These are phyloP conservation scores for Monomorium pharaonis DNA, from an alignment of 1,140 invertebrate genomes.

Conservation along the genomic window DNA sequence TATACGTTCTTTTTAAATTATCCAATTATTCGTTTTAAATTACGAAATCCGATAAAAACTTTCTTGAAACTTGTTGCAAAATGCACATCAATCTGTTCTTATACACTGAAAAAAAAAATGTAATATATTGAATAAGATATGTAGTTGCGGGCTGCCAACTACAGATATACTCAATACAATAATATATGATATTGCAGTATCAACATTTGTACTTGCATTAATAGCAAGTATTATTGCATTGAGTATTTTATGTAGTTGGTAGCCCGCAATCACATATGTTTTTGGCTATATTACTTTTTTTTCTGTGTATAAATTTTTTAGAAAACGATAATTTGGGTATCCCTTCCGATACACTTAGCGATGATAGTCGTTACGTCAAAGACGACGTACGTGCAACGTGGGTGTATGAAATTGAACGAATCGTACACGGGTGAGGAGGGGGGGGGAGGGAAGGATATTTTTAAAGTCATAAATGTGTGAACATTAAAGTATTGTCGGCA, in stretches of 20 bases:
- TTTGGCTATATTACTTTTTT: too few species aligned
- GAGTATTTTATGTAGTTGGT: too few species aligned
- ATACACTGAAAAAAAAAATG: too few species aligned
- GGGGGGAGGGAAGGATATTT: too few species aligned
- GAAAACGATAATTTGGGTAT: not conserved
- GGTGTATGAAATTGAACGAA: not conserved
- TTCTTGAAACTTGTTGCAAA: not conserved
- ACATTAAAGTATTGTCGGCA: constrained; percentile 3
- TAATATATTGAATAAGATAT: too few species aligned
- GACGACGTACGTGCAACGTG: not conserved
- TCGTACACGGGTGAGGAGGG: too few species aligned
- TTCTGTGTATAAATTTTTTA: not conserved
- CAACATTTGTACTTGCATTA: too few species aligned
- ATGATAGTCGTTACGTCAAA: not conserved
- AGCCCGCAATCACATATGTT: too few species aligned
- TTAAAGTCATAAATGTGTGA: constrained; percentile 5
- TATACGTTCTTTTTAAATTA: not conserved
- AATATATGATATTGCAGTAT: too few species aligned
- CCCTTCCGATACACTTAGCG: not conserved
- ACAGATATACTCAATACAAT: too few species aligned
- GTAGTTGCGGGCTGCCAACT: too few species aligned
- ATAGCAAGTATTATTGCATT: too few species aligned
- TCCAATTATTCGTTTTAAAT: constrained; percentile 1
- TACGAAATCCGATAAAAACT: not conserved
- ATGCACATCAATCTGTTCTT: not conserved